Evolutionary conservation across 2,113 vertebrate genomes (phyloP), one percentile per base, ranked within the genome.

Genomic region (Paramisgurnus dabryanus): DNA sequence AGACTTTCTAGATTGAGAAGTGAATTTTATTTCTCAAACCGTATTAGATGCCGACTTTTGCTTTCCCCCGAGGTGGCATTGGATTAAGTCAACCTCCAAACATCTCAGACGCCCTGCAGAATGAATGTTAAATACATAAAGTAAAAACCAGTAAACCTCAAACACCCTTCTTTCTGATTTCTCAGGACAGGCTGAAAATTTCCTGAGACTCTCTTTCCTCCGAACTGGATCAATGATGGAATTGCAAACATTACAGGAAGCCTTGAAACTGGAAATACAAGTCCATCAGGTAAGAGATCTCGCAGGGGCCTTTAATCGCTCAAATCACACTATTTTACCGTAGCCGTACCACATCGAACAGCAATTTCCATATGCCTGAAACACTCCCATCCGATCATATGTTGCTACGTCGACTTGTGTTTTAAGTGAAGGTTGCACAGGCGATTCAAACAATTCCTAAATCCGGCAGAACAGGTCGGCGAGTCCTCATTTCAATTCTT

Each of bases 181-280:
- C 43, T 84, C 75, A 75, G 5, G 6, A 9, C 83, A 93, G 93
- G 92, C 91, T 91, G 91, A 92, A 91, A 86, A 76, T 80, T 87
- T 84, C 80, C 86, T 81, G 63, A 83, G 85, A 89, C 88, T 90
- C 85, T 89, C 88, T 88, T 87, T 84, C 89, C 89, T 89, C 90
- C 88, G 90, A 89, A 92, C 89, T 89, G 91, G 88, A 90, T 93
- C 90, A 85, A 98, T 96, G 92, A 99, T 99, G 97, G 97, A 99
- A 94, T 92, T 99, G 89, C 96, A 99, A 93, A 98, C 95, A 90
- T 93, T 99, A 88, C 97, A 99, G 95, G 97, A 99, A 92, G 97
- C 97, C 86, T 94, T 98, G 89, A 99, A 99, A 95, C 96, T 98
- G 93, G 97, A 99, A 95, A 99, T 99, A 94, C 97, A 99, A 91